Evolutionary conservation across 2,113 vertebrate species (phyloP).

Genomic region (Cathartes aura): DNA sequence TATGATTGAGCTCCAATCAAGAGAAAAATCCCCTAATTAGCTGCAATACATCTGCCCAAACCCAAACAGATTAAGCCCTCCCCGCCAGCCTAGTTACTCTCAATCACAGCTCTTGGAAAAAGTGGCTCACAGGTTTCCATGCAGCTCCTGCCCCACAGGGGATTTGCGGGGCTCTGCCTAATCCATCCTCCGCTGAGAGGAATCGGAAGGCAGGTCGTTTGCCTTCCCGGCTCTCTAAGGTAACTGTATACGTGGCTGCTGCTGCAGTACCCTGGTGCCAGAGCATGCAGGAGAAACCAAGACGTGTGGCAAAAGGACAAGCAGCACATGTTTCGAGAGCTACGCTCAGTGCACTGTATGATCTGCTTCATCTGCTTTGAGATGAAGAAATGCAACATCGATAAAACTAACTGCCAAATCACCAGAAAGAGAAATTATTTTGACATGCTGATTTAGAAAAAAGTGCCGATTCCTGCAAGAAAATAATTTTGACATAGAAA

Average conservation of each 20-base stretch:
- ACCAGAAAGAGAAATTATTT: not conserved
- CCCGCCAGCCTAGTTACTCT: not conserved
- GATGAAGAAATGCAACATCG: not conserved
- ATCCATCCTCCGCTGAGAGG: not conserved
- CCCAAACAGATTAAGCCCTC: not conserved
- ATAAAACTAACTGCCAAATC: not conserved
- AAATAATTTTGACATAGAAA: not conserved
- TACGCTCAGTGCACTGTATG: rapidly evolving
- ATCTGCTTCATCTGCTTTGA: not conserved
- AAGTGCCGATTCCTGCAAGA: not conserved
- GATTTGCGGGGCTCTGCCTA: not conserved
- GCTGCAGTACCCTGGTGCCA: not conserved
- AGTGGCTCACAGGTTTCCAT: not conserved
- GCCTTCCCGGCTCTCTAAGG: not conserved
- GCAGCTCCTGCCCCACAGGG: not conserved
- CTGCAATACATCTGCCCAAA: not conserved
- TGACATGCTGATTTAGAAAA: not conserved
- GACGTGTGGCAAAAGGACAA: not conserved
- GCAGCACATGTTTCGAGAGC: not conserved
- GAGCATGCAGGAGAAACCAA: not conserved
- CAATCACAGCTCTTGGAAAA: not conserved
- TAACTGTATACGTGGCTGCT: not conserved
- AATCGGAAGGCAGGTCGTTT: not conserved
- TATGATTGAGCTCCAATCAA: not conserved
- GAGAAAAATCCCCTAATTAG: not conserved